Base-by-base conservation (phyloP, 1,140 invertebrate genomes). In the Oedothorax gibbosus region DNA sequence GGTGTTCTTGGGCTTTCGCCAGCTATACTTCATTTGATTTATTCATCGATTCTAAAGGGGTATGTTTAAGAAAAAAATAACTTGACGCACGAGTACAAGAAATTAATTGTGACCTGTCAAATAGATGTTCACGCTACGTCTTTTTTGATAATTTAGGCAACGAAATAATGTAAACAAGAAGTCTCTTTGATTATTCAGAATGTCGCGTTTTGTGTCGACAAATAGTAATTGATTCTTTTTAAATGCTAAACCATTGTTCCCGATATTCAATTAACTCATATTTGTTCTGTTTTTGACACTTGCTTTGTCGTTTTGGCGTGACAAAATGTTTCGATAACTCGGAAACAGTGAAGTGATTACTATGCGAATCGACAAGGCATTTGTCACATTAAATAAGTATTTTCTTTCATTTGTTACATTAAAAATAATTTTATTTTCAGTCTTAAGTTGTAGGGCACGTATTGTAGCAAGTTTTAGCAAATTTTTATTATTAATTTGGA, bases 81-180 rank as follows among this genome's bases (percentile, higher is more conserved):
- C 18, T 9, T n/a, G 49, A 50, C 8, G 10, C 11, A 1, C 6
- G 11, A 79, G 65, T 35, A 79, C 66, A 82, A 82, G 35, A 73
- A 84, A 84, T 84, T 75, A 75, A 75, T 75, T 84, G 81, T 20
- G 66, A 11, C 60, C 49, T 84, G 81, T 76, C 81, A 84, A 53
- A 53, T 75, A 76, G 81, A 76, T 66, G 71, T 75, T 84, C 72
- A 84, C 71, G 62, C 81, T 75, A 66, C 71, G 69, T 82, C 49
- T 53, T 56, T 84, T 76, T 57, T 75, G 50, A 75, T 76, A 84
- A 73, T 84, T 75, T 75, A 18, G 60, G 66, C 18, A 54, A 57
- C 66, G 62, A 84, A 84, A 62, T 84, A 84, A 75, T 84, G 81
- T 75, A 84, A 84, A 84, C 81, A 84, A 79, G 20, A 53, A 69